phyloP scores from a whole-genome alignment of 2,113 vertebrate genomes.

The Odobenus rosmarus region DNA sequence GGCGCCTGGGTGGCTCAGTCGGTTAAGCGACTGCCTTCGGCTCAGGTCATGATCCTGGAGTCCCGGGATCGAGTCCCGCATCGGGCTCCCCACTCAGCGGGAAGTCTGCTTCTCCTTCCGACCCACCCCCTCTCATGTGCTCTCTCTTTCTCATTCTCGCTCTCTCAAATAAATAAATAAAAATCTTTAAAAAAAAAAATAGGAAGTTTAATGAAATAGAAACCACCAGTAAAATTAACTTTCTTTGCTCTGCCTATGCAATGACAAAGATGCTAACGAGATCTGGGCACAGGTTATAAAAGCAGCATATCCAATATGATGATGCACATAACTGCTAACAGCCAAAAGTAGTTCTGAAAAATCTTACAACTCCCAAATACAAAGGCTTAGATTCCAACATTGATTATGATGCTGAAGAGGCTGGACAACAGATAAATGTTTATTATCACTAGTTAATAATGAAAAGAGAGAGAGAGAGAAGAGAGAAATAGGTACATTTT shows the following conservation, averaged over 20 bases:
- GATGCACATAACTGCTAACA: background rate
- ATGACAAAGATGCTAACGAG: background rate
- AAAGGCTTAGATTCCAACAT: background rate
- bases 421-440: background rate
- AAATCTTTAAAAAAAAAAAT: background rate
- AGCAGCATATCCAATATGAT: background rate
- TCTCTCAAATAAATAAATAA: no score
- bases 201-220: constrained; percentile 33
- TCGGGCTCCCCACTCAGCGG: no score
- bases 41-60: no score
- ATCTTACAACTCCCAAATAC: background rate
- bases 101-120: no score
- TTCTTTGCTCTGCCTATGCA: background rate
- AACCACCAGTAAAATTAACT: background rate
- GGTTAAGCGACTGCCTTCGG: no score
- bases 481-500: background rate
- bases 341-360: constrained; percentile 24
- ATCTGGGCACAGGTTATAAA: background rate
- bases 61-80: no score
- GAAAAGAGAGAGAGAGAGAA: background rate
- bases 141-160: no score
- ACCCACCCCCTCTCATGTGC: no score
- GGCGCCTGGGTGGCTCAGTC: no score
- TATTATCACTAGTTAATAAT: background rate
- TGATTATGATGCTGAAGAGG: background rate